Percentiles rank a stretch among this genome's conserved stretches.
phyloP scores from a whole-genome alignment of 2,797 vertebrate species.

The Carcharodon carcharias region DNA sequence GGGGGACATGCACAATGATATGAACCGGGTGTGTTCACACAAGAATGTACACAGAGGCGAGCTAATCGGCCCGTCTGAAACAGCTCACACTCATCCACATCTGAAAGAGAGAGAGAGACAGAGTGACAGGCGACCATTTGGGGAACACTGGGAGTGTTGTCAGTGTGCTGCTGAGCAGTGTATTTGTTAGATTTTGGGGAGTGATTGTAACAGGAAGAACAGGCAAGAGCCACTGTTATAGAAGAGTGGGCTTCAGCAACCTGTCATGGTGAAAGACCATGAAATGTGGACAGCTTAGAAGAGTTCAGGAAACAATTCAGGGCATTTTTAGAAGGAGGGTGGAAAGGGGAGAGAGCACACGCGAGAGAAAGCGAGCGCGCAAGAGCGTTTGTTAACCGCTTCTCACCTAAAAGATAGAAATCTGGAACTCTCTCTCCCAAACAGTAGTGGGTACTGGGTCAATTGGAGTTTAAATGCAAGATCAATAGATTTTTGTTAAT shows the following conservation, averaged over 20 bases:
- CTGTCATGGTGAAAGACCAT: neutral
- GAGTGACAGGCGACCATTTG: accelerated
- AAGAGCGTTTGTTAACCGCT: neutral
- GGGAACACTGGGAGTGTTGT: neutral
- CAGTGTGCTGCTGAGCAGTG: neutral
- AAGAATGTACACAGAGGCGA: constrained; percentile 68
- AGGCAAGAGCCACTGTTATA: neutral
- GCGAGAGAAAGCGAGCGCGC: neutral
- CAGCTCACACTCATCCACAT: constrained; percentile 79
- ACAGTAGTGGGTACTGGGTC: neutral
- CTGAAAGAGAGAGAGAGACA: constrained; percentile 48
- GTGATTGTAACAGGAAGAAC: neutral
- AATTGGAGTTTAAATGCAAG: neutral
- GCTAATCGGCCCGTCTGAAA: constrained; percentile 68
- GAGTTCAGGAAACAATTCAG: neutral
- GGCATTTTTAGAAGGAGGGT: neutral
- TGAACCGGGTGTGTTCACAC: constrained; percentile 75
- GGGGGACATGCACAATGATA: constrained; percentile 74
- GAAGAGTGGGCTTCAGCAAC: neutral
- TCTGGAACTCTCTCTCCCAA: neutral
- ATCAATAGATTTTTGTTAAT: no score
- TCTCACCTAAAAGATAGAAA: neutral
- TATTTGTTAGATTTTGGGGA: neutral
- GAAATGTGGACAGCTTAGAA: neutral
- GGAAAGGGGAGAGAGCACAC: neutral